Percentiles rank a stretch among this genome's conserved stretches.
phyloP scores from a whole-genome alignment of 2,888 invertebrate species.

The Scaptomyza flava region DNA sequence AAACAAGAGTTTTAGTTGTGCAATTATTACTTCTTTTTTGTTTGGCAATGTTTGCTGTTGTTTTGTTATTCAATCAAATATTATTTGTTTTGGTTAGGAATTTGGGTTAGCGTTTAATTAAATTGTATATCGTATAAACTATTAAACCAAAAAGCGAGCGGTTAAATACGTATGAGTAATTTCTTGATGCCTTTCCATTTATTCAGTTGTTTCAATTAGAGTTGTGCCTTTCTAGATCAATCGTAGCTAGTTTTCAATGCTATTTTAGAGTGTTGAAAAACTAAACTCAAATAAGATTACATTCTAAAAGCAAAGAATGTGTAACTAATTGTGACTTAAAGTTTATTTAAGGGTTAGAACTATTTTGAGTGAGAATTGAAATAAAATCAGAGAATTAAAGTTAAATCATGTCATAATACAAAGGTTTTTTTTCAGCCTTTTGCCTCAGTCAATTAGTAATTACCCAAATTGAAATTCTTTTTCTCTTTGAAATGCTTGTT shows the following conservation, averaged over 20 bases:
- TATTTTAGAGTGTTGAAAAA: too few species aligned
- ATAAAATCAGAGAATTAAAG: too few species aligned
- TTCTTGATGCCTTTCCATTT: neutral
- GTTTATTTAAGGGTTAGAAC: too few species aligned
- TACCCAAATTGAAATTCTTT: neutral
- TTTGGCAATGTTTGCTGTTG: conserved; percentile 24
- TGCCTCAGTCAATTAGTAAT: too few species aligned
- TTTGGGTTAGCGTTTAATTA: too few species aligned
- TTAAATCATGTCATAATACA: too few species aligned
- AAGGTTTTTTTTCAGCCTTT: neutral
- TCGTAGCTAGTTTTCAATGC: neutral
- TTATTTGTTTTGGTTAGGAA: conserved; percentile 7
- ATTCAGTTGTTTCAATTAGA: conserved; percentile 2
- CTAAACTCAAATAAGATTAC: too few species aligned
- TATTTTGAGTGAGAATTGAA: too few species aligned
- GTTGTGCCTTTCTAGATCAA: conserved; percentile 3
- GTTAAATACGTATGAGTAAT: conserved; percentile 33
- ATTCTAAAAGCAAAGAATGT: too few species aligned
- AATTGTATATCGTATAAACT: too few species aligned
- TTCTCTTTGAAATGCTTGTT: neutral
- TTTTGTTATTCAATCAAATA: conserved; percentile 23
- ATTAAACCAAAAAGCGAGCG: conserved; percentile 18
- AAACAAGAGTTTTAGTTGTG: conserved; percentile 74
- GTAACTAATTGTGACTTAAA: too few species aligned
- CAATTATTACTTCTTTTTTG: conserved; percentile 32